Evolutionary conservation across 2,113 vertebrate species (phyloP).

Genomic region (Cyprinodon tularosa): DNA sequence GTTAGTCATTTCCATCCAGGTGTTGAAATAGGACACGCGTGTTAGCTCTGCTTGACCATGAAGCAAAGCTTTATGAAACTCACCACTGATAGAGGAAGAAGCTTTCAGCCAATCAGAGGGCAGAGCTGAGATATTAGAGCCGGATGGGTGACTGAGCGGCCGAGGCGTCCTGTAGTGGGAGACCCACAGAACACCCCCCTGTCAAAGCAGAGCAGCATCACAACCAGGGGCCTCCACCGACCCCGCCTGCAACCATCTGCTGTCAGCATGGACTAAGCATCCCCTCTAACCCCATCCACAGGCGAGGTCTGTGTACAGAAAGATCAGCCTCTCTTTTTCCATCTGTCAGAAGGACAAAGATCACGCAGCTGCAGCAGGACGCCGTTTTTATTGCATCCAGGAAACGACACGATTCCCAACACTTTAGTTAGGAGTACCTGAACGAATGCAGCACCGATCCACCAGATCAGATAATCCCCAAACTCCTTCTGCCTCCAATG

Average conservation of each 20-base stretch:
- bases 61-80: constrained; percentile 24
- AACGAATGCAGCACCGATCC: too few species aligned
- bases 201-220: constrained; percentile 43
- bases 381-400: not conserved
- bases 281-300: not conserved
- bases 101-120: constrained; percentile 26
- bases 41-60: constrained; percentile 15
- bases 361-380: not conserved
- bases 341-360: not conserved
- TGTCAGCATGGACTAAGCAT: not conserved
- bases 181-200: constrained; percentile 38
- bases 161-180: constrained; percentile 21
- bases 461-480: too few species aligned
- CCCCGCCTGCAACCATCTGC: not conserved
- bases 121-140: constrained; percentile 28
- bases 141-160: constrained; percentile 2
- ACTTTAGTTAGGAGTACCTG: too few species aligned
- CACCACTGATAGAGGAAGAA: constrained; percentile 7
- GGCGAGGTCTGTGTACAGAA: not conserved
- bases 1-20: not conserved
- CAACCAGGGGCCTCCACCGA: constrained; percentile 1
- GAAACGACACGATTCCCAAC: too few species aligned
- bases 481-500: too few species aligned
- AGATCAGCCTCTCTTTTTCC: not conserved
- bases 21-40: constrained; percentile 21